phyloP scores from a whole-genome alignment of 2,797 vertebrate genomes.

The Octomys mimax region DNA sequence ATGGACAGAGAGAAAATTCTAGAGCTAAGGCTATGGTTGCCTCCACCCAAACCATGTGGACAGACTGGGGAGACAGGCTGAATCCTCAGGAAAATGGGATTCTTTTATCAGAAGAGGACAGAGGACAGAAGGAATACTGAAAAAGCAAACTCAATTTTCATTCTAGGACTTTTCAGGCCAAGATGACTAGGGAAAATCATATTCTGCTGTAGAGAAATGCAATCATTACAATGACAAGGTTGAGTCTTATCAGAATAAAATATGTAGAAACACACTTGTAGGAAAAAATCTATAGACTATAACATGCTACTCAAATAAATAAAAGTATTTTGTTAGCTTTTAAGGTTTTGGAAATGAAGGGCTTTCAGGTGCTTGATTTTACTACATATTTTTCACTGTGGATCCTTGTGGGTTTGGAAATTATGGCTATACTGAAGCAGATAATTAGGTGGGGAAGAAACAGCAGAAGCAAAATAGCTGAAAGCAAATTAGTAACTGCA shows the following conservation, averaged over 20 bases:
- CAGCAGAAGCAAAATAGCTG: conserved; percentile 58
- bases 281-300: conserved; percentile 19
- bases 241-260: conserved; percentile 26
- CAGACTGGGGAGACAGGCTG: not conserved
- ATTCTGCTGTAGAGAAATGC: conserved; percentile 33
- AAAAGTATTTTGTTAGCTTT: conserved; percentile 52
- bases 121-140: not conserved
- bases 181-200: not conserved
- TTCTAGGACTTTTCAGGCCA: not conserved
- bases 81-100: not conserved
- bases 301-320: conserved; percentile 29
- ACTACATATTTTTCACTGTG: conserved; percentile 1
- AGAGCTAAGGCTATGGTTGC: not conserved
- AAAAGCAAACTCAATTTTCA: conserved; percentile 11
- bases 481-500: conserved; percentile 61
- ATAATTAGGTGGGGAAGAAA: conserved; percentile 58
- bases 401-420: conserved; percentile 66
- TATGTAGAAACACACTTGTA: conserved; percentile 43
- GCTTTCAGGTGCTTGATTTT: conserved; percentile 57
- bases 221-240: conserved; percentile 22
- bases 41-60: not conserved
- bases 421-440: conserved; percentile 50
- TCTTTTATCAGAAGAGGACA: conserved; percentile 28
- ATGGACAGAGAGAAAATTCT: not conserved
- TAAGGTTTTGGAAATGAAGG: conserved; percentile 23